Base-by-base conservation (phyloP, 2,113 vertebrate species). In the Lucifuga dentata region DNA sequence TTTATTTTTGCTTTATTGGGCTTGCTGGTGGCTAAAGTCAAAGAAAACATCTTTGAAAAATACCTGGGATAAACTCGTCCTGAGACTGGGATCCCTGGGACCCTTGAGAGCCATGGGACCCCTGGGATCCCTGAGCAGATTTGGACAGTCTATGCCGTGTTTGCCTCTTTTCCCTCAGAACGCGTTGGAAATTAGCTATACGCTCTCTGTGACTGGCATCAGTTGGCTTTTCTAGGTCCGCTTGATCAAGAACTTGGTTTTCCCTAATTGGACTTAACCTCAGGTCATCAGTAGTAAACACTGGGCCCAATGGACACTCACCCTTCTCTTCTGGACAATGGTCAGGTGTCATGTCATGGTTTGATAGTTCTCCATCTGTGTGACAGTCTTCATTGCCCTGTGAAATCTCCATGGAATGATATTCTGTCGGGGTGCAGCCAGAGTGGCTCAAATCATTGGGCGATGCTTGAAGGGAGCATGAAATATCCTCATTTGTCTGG, bases 121-220 rank as follows among this genome's bases (percentile, higher is more conserved):
- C 85, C 50, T 93, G 93, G 44, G 96, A 95, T 29, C 93, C 94
- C 0, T 90, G 94, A 79, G 93, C 85, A 63, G 94, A 94, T 73
- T 90, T 95, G 70, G 95, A 92, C 78, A 95, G 89, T 71, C 90
- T 94, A 58, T 95, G 93, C 61, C 91, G 93, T 67, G 91, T 94
- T 85, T 94, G 93, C 68, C 90, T 95, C 88, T 95, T 97, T 87
- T 98, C 96, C 83, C 84, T 94, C 68, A 99, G 91, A 64, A 97
- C 94, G 17, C 93, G 95, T 80, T 96, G 95, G 87, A 99, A 97
- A 84, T 97, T 98, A 76, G 90, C 95, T 80, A 97, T 96, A 80
- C 96, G 96, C 26, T 94, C 96, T 80, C 92, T 91, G 86, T 96
- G 96, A 85, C 95, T 90, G 21, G 94, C 93, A 83, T 95, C 94